phyloP scores from a whole-genome alignment of 2,113 vertebrate species.

The human region DNA sequence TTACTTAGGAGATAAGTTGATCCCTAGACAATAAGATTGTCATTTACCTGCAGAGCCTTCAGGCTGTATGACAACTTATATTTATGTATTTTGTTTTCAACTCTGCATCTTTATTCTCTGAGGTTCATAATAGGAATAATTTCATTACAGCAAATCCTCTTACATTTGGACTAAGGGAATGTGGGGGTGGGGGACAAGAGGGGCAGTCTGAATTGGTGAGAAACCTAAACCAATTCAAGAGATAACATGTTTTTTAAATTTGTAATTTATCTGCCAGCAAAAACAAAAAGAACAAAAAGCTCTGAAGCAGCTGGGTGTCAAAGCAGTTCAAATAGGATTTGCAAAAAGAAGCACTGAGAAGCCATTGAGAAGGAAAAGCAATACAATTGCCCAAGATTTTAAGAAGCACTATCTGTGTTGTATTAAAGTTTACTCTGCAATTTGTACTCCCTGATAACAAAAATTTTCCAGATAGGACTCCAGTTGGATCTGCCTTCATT shows the following conservation, averaged over 20 bases:
- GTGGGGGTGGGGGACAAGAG: neutral
- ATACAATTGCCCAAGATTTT: neutral
- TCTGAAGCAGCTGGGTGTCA: neutral
- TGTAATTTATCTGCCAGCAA: conserved; percentile 47
- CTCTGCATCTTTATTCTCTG: conserved; percentile 35
- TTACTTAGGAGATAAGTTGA: neutral
- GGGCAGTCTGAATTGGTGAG: neutral
- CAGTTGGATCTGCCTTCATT: neutral
- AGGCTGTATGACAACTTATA: neutral
- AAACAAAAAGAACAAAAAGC: conserved; percentile 27
- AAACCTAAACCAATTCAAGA: neutral
- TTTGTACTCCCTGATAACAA: neutral
- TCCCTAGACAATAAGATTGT: neutral
- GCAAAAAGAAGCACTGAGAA: neutral
- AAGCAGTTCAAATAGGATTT: conserved; percentile 46
- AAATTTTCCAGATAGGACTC: neutral
- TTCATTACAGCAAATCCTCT: conserved; percentile 53
- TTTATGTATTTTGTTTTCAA: conserved; percentile 56
- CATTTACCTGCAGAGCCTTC: conserved; percentile 33
- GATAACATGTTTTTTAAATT: conserved; percentile 44
- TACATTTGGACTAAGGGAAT: neutral
- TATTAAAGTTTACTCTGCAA: neutral
- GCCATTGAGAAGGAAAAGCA: neutral
- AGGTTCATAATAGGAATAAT: conserved; percentile 52
- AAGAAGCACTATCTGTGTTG: neutral